A percentile compares a stretch with the other conserved stretches of the same genome.
These are phyloP conservation scores for Acanthurus tractus DNA, from an alignment of 2,797 vertebrate genomes.

Conservation along the genomic window DNA sequence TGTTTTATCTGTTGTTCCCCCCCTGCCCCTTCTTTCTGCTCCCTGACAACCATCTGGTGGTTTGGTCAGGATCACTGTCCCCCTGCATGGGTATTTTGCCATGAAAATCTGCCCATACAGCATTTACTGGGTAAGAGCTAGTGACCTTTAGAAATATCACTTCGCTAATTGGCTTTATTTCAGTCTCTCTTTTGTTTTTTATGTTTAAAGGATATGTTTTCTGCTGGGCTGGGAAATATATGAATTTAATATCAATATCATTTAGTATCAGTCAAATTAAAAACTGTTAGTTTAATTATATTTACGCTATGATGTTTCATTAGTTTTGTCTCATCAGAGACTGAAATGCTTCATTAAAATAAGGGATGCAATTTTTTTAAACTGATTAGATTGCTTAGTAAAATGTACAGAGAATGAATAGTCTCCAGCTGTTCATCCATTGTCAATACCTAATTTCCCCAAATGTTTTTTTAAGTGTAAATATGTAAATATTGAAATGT, in stretches of 20 bases:
- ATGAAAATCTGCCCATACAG: constrained; percentile 14
- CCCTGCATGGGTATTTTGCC: constrained; percentile 25
- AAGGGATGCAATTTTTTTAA: background rate
- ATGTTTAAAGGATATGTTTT: background rate
- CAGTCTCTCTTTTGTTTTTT: background rate
- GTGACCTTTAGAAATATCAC: constrained; percentile 4
- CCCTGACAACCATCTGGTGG: constrained; percentile 55
- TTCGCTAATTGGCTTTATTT: background rate
- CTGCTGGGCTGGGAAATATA: background rate
- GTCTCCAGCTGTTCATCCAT: background rate
- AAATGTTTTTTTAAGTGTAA: background rate
- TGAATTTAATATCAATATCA: background rate
- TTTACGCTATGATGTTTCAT: background rate
- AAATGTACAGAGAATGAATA: background rate
- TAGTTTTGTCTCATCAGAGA: background rate
- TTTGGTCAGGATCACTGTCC: constrained; percentile 31
- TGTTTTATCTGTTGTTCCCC: constrained; percentile 18
- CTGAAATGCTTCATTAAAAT: background rate
- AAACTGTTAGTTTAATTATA: background rate
- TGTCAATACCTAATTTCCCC: background rate
- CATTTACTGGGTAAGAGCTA: constrained; percentile 3
- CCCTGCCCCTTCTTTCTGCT: background rate
- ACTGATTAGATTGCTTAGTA: background rate
- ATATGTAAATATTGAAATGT: background rate
- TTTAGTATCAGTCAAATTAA: background rate